These are phyloP conservation scores for Tenthredo amoena DNA, from an alignment of 2,888 invertebrate species.

Conservation along the genomic window DNA sequence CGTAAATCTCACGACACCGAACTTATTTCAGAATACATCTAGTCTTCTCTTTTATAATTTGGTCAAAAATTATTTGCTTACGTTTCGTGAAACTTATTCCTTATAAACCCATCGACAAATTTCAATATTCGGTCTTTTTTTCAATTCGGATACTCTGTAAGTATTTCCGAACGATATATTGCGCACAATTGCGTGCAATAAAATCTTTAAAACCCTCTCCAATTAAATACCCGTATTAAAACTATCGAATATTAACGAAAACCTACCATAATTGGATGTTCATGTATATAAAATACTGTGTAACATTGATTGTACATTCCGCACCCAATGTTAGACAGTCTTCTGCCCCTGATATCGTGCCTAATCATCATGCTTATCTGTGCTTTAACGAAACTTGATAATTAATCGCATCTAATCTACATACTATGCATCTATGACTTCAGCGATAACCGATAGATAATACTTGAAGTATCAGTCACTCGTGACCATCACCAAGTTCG, in stretches of 20 bases:
- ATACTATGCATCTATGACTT: background rate
- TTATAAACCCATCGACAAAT: background rate
- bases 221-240: background rate
- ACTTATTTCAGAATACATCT: background rate
- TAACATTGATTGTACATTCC: conserved; percentile 6
- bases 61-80: background rate
- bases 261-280: background rate
- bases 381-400: background rate
- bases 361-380: conserved; percentile 13
- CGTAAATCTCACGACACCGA: background rate
- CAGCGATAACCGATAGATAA: background rate
- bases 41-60: background rate
- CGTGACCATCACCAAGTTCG: background rate
- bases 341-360: background rate
- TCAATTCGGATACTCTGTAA: background rate
- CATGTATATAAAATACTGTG: conserved; percentile 1
- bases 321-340: conserved; percentile 11
- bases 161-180: background rate
- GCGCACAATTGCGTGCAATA: background rate
- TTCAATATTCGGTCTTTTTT: background rate
- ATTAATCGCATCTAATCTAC: background rate
- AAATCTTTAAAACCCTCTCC: background rate
- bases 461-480: background rate
- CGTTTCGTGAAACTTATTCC: background rate
- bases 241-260: background rate